Evolutionary conservation across 2,797 vertebrate species (phyloP).

Genomic region (Tragelaphus oryx): DNA sequence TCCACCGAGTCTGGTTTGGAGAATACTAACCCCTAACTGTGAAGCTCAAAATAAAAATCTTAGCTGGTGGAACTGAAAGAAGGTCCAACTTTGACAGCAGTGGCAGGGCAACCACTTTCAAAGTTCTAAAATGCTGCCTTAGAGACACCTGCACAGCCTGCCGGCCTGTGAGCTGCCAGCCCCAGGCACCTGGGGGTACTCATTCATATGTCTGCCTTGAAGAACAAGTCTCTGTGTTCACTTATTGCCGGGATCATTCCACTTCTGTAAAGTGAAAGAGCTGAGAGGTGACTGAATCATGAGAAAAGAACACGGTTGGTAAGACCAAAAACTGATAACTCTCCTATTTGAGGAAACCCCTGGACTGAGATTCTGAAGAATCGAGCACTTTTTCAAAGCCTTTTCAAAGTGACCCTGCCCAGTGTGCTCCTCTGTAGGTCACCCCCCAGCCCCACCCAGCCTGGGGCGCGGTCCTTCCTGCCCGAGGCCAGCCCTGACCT

Average conservation of each 20-base stretch:
- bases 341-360: background rate
- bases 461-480: background rate
- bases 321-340: background rate
- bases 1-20: background rate
- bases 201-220: background rate
- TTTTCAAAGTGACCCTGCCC: background rate
- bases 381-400: no score
- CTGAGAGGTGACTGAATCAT: no score
- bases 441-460: no score
- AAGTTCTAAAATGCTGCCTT: accelerated
- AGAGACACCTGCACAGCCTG: accelerated
- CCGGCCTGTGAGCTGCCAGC: accelerated
- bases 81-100: background rate
- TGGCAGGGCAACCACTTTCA: accelerated
- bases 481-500: background rate
- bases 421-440: background rate
- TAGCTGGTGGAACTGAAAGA: background rate
- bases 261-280: background rate
- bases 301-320: background rate
- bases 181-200: background rate
- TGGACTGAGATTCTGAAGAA: background rate
- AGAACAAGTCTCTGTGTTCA: background rate
- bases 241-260: background rate
- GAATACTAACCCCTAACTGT: background rate
- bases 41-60: background rate